Conservation (phyloP, 2,797 vertebrate species). For the Anomalospiza imberbis region DNA sequence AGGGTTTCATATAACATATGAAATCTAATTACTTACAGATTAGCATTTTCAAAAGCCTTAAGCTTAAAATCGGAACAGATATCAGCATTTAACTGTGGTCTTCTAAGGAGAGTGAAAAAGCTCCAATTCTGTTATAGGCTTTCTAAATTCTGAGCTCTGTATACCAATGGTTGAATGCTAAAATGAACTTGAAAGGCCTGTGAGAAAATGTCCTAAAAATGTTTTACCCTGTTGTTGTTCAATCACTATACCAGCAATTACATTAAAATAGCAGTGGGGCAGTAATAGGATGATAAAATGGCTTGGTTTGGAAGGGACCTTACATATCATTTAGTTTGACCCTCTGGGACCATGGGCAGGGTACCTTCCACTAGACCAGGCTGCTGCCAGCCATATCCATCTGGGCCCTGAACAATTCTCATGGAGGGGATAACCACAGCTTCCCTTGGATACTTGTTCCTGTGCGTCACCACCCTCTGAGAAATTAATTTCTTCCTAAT, state of each 20-base stretch:
- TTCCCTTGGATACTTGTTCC: not conserved
- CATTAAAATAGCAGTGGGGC: not conserved
- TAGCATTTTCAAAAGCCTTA: not conserved
- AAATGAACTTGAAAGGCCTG: not conserved
- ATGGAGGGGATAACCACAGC: not conserved
- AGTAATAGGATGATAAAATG: not conserved
- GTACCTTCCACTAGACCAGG: not conserved
- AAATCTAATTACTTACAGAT: not conserved
- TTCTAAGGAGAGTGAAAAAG: not conserved
- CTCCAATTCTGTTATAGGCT: not conserved
- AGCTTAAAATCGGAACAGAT: not conserved
- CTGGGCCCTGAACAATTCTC: not conserved
- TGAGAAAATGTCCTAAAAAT: not conserved
- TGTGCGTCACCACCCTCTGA: not conserved
- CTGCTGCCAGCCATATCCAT: accelerated
- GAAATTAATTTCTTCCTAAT: not conserved
- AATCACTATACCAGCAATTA: not conserved
- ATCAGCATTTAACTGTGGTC: not conserved
- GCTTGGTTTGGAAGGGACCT: not conserved
- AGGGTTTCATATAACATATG: no score
- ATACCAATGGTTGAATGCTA: not conserved
- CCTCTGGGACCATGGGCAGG: not conserved
- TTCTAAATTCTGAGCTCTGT: not conserved
- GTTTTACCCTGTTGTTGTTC: not conserved
- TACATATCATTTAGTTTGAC: not conserved